phyloP scores from a whole-genome alignment of 2,113 vertebrate species.

The Osmerus eperlanus region DNA sequence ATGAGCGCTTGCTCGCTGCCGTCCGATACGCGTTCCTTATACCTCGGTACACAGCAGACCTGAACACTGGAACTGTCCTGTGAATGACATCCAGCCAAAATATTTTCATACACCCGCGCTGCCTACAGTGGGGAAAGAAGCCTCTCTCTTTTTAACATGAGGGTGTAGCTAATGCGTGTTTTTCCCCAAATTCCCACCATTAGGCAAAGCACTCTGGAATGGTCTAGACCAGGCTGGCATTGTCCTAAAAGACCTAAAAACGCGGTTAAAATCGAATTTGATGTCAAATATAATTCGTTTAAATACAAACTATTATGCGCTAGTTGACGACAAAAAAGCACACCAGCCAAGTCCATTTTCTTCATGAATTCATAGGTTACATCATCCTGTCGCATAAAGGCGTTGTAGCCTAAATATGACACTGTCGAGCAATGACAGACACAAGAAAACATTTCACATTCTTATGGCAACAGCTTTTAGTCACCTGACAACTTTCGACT shows the following conservation, averaged over 20 bases:
- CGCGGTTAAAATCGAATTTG: too few relatives aligned
- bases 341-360: too few relatives aligned
- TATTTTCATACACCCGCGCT: not conserved
- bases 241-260: too few relatives aligned
- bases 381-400: too few relatives aligned
- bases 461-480: too few relatives aligned
- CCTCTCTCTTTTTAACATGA: slow-evolving; percentile 23
- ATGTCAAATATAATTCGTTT: not conserved
- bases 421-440: too few relatives aligned
- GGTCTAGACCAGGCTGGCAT: not conserved
- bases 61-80: slow-evolving; percentile 24
- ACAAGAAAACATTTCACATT: too few relatives aligned
- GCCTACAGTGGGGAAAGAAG: not conserved
- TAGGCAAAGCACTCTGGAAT: slow-evolving; percentile 6
- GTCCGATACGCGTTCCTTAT: slow-evolving; percentile 7
- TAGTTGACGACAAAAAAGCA: too few relatives aligned
- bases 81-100: slow-evolving; percentile 34
- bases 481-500: too few relatives aligned
- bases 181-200: not conserved
- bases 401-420: too few relatives aligned
- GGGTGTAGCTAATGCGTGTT: not conserved
- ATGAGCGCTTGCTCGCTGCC: not conserved
- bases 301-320: not conserved
- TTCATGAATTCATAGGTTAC: too few relatives aligned
- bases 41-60: not conserved